Evolutionary conservation across 2,113 vertebrate genomes (phyloP), one percentile per base, ranked within the genome.

Genomic region (Gallinago media): DNA sequence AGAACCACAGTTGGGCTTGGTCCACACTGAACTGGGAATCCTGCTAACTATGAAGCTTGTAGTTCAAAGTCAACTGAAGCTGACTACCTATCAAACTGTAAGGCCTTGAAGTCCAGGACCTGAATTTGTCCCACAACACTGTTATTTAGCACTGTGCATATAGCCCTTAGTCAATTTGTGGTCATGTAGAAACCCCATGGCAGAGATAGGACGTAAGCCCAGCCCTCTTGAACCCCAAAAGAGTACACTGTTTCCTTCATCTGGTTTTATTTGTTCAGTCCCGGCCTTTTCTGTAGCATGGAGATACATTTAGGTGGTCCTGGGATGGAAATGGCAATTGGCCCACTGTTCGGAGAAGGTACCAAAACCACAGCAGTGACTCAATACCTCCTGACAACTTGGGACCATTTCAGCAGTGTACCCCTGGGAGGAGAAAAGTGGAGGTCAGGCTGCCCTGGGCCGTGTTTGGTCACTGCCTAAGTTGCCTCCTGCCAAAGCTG

Each of bases 21-120:
- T 23, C 4, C 22, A 49, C 34, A 31, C 34, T 0, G 0, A 66
- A 22, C 7, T 2, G 2, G 13, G 36, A 23, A 74, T 2, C 9
- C 38, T 47, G 12, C 19, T 70, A 54, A 36, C 31, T 32, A 13
- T 19, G 38, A 59, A 38, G 11, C 25, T 38, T 27, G 16, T 62
- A 27, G 16, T 38, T 38, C 59, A 62, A 62, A 38, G 59, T 38
- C 59, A 27, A 18, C 25, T 12, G 11, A 62, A 62, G 36, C 18
- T 38, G 59, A 38, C 25, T 62, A 8, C 23, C 59, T 38, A 26
- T 61, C 59, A 27, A 27, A 62, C 36, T 62, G 26, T 7, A 62
- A 38, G 59, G 23, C 16, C 25, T 36, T 27, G 59, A 62, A 38
- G 49, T 31, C 50, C 12, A 70, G 31, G 13, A 20, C 21, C 38